Evolutionary conservation across 2,113 vertebrate genomes (phyloP), one percentile per base, ranked within the genome.

Genomic region (Sminthopsis crassicaudata): DNA sequence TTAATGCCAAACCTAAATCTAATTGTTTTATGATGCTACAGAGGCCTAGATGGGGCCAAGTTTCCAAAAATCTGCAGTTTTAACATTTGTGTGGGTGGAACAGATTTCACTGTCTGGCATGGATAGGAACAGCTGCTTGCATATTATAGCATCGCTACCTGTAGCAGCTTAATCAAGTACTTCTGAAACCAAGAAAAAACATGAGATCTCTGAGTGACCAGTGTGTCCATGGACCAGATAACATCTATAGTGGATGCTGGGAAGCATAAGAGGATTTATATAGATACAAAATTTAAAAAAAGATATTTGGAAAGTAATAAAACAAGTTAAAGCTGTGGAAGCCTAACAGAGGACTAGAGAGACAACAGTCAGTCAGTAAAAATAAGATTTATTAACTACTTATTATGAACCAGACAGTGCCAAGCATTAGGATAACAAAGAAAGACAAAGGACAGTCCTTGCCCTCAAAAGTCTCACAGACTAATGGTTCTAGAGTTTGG

Each of bases 1-100:
- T 96, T 97, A 98, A 98, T 94, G 96, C 89, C 95, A 96, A 98
- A 67, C 50, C 91, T 96, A 92, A 97, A 98, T 98, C 97, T 97
- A 92, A 98, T 98, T 97, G 53, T 94, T 95, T 94, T 95, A 92
- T 54, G 23, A 95, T 95, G 42, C 90, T 57, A 96, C 46, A 89
- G 96, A 23, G 46, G 92, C 96, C 50, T 91, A 94, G 89, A 42
- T 84, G 14, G 1, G 90, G 94, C 90, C 96, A 98, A 93, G 91
- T 92, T 67, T 96, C 92, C 92, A 96, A 96, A 97, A 95, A 90
- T 25, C 46, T 51, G 92, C 92, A 53, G 92, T 92, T 94, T 93
- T 57, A 91, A 91, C 16, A 92, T 48, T 95, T 46, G 30, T 19
- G 91, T 89, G 93, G 96, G 96, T 60, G 54, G 89, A 96, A 95